Evolutionary conservation across 2,797 vertebrate species (phyloP).

Genomic region (Holocentrus rufus): DNA sequence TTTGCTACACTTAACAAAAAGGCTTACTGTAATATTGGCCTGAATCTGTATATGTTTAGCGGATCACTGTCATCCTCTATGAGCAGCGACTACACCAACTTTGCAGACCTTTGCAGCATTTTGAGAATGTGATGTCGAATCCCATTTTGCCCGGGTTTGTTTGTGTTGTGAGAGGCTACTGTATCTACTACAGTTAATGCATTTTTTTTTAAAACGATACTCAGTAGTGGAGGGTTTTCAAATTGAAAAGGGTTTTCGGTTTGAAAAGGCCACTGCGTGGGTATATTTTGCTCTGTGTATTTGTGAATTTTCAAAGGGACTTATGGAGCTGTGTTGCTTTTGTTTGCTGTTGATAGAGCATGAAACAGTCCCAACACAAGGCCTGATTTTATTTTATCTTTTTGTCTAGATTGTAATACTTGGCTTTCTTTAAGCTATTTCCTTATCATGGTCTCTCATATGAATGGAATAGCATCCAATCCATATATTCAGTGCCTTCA

Average conservation of each 20-base stretch:
- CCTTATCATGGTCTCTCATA: no score
- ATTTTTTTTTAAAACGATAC: no score
- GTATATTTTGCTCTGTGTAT: not conserved
- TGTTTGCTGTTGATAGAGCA: not conserved
- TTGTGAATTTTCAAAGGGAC: not conserved
- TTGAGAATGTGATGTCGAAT: no score
- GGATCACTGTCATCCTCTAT: not conserved
- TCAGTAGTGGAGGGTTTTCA: no score
- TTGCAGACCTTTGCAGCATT: not conserved
- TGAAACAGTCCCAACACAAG: not conserved
- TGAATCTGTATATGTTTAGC: not conserved
- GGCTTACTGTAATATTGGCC: conserved; percentile 2
- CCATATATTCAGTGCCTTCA: not conserved
- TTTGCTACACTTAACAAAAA: not conserved
- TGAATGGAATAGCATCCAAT: no score
- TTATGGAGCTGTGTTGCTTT: not conserved
- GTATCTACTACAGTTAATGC: no score
- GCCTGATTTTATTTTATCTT: no score
- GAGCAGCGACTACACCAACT: conserved; percentile 5
- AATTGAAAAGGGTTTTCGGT: not conserved
- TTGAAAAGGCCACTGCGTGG: not conserved
- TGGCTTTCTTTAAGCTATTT: no score
- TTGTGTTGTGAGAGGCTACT: no score
- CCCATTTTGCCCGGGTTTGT: no score
- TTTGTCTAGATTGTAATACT: no score